These are phyloP conservation scores for Acanthococcus lagerstroemiae DNA, from an alignment of 2,888 invertebrate genomes.

Conservation along the genomic window DNA sequence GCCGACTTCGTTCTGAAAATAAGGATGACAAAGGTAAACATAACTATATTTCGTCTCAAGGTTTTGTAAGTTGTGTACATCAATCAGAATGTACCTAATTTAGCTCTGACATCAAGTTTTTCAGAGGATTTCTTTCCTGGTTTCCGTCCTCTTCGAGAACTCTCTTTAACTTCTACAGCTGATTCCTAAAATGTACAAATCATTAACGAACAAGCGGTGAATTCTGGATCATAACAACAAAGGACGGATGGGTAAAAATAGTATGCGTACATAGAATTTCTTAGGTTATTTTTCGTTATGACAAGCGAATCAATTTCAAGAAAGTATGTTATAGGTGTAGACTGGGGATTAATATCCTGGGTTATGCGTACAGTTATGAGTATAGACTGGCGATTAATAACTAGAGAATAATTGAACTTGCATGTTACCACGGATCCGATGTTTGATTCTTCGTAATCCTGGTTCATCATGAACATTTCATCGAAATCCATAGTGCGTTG, in stretches of 20 bases:
- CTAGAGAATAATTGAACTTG: not conserved
- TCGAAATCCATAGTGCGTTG: constrained; percentile 35
- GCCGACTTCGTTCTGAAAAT: constrained; percentile 76
- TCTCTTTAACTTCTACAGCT: constrained; percentile 53
- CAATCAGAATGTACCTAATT: constrained; percentile 57
- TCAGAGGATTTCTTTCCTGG: constrained; percentile 75
- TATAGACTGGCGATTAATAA: not conserved
- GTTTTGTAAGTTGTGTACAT: not conserved
- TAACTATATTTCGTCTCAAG: not conserved
- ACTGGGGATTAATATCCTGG: too few relatives aligned
- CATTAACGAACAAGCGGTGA: too few relatives aligned
- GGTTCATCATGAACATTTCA: constrained; percentile 35
- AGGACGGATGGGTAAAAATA: too few relatives aligned
- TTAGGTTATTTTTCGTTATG: not conserved
- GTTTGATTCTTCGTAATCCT: constrained; percentile 33
- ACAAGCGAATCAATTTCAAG: not conserved
- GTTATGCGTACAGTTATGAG: too few relatives aligned
- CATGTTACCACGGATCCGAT: constrained; percentile 36
- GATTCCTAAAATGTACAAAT: constrained; percentile 35
- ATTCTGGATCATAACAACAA: too few relatives aligned
- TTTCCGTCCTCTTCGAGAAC: constrained; percentile 77
- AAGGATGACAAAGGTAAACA: not conserved
- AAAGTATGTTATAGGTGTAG: not conserved
- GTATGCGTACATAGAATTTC: too few relatives aligned
- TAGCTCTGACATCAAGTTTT: constrained; percentile 88